Base-by-base conservation (phyloP, 2,797 vertebrate genomes). In the Thamnophis elegans region DNA sequence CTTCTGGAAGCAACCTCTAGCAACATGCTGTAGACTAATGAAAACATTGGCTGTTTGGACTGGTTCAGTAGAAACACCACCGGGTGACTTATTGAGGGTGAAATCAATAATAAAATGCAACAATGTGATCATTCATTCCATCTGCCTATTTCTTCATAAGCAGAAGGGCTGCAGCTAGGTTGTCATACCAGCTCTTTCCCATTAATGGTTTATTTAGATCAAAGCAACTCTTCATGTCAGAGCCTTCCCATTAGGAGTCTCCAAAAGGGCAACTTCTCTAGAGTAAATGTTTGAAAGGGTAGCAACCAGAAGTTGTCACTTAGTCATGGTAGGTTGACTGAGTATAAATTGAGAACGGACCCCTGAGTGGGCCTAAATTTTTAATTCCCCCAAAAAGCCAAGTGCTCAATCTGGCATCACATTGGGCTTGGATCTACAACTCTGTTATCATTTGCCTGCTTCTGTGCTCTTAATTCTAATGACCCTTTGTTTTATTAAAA, bases 401-500 rank as follows among this genome's bases (percentile, higher is more conserved):
- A 93, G 58, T 90, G 55, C 47, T 87, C 54, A 90, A 90, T 93
- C 85, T 78, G 42, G 62, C 87, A 78, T 90, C 62, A 36, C 42
- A 36, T 82, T 88, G 42, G 28, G 54, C 59, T 93, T 93, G 85
- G 62, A 93, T 87, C 92, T 90, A 32, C 32, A 36, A 54, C 58
- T 89, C 51, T 9, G 14, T 65, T 78, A 90, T 90, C 55, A 87
- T 93, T 90, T 87, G n/a, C 58, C 53, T 58, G 89, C 62, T 90
- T 93, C 90, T 54, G 53, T 90, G 92, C 85, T 92, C 62, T 92
- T 92, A 90, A 87, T 90, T 93, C 92, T 93, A 93, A 93, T 93
- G 89, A 93, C 62, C 89, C 90, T 92, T 90, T 92, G 92, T 90
- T 93, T 93, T 93, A 93, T 93, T 93, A 87, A 93, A 93, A 93